These are phyloP conservation scores for Ophion ventricosus DNA, from an alignment of 2,888 invertebrate species.

Conservation along the genomic window DNA sequence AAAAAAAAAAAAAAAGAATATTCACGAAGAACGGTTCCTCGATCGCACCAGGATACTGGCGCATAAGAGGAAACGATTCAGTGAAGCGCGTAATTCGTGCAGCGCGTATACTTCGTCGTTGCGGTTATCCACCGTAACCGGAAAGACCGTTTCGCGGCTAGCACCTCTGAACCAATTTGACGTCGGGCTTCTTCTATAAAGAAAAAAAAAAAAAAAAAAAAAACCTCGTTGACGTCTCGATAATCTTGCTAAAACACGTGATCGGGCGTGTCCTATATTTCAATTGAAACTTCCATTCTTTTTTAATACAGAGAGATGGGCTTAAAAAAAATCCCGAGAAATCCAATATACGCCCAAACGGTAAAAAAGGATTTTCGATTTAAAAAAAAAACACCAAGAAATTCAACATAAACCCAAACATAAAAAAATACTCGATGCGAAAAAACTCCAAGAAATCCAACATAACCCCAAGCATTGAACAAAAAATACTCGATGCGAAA, in stretches of 20 bases:
- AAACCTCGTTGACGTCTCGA: constrained; percentile 39
- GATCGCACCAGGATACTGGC: constrained; percentile 24
- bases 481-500: too few species aligned
- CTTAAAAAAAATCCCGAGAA: too few species aligned
- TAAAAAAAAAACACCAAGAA: too few species aligned
- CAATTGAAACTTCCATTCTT: neutral
- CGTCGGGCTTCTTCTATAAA: constrained; percentile 72
- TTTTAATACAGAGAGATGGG: neutral
- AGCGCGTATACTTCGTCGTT: constrained; percentile 23
- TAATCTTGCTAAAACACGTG: neutral
- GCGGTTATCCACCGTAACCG: constrained; percentile 61
- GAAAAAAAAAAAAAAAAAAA: neutral
- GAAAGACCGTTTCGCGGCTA: constrained; percentile 67
- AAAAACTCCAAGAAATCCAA: too few species aligned
- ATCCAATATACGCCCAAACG: too few species aligned
- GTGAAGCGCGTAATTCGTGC: constrained; percentile 51
- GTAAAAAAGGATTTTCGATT: too few species aligned
- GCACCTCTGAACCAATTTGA: constrained; percentile 76
- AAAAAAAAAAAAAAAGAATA: neutral
- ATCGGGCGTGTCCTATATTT: neutral
- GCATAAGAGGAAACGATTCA: constrained; percentile 52
- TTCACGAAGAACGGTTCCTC: neutral
- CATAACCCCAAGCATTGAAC: too few species aligned
- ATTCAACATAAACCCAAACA: too few species aligned
- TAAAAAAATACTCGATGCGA: too few species aligned